Base-by-base conservation (phyloP, 2,797 vertebrate genomes). In the Neosalanx taihuensis region DNA sequence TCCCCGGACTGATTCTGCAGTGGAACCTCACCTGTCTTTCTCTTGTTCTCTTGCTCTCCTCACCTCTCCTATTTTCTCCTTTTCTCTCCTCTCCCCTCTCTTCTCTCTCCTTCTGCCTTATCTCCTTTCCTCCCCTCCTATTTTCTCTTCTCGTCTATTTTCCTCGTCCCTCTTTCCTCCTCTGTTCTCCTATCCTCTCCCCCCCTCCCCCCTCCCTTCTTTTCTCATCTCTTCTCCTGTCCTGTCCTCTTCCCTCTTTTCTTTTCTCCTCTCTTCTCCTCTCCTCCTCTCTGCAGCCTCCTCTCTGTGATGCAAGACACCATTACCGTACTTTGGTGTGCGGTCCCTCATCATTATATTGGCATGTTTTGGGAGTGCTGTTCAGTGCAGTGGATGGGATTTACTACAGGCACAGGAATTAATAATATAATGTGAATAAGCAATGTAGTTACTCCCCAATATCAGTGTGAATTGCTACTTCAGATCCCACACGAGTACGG, bases 261-360 rank as follows among this genome's bases (percentile, higher is more conserved):
- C 29, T 29, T 30, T 59, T 78, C 72, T 72, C 62, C 23, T 67
- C 37, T 60, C 35, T 0, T 46, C 2, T 46, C 41, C 7, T 37
- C 41, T 3, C 41, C 41, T 46, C 12, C 35, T 65, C 31, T 64
- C 35, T 0, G 69, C 41, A 33, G 73, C 46, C 73, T 60, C 65
- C 69, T 64, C 69, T 64, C 33, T 64, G 79, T 53, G 62, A 83
- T 82, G 81, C 76, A 75, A 84, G 77, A 84, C 78, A 76, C 72
- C 67, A 67, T 72, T 76, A 60, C 70, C 79, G 76, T 75, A 72
- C 75, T 83, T 80, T 87, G 81, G 84, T 80, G 82, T 3, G 15
- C 4, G 3, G 78, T 76, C 66, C 76, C 72, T 83, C 72, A 73
- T 76, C 73, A 65, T 81, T 62, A 59, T 72, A 67, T 81, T 80